phyloP scores from a whole-genome alignment of 2,888 invertebrate species.

The Caenorhabditis auriculariae region DNA sequence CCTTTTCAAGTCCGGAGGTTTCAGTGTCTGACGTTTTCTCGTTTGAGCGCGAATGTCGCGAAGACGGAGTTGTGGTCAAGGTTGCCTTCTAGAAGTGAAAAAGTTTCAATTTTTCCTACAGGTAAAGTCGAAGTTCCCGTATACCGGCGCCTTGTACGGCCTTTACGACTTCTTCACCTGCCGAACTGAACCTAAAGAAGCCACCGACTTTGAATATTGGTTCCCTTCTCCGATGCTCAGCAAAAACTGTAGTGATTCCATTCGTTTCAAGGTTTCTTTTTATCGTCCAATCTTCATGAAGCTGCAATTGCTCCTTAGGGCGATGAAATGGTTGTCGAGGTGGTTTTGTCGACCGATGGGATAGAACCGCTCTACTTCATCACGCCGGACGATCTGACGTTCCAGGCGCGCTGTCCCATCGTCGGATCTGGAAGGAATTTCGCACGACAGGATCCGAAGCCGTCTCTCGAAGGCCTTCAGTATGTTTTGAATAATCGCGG shows the following conservation, averaged over 20 bases:
- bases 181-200: conserved; percentile 59
- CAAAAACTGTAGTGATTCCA: conserved; percentile 62
- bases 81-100: too few relatives aligned
- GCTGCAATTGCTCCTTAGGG: conserved; percentile 47
- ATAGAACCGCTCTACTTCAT: conserved; percentile 64
- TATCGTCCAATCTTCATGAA: too few relatives aligned
- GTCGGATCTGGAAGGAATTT: conserved; percentile 7
- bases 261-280: conserved; percentile 51
- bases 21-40: conserved; percentile 59
- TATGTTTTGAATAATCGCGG: too few relatives aligned
- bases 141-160: conserved; percentile 63
- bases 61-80: conserved; percentile 59
- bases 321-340: conserved; percentile 60
- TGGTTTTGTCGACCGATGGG: conserved; percentile 63
- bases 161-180: conserved; percentile 64
- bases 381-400: conserved; percentile 62
- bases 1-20: conserved; percentile 7
- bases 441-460: too few relatives aligned
- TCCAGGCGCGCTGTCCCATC: conserved; percentile 57
- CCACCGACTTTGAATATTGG: conserved; percentile 52
- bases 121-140: conserved; percentile 55
- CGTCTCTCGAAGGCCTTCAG: too few relatives aligned
- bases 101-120: neutral
- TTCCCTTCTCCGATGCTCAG: conserved; percentile 61
- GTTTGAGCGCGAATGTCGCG: conserved; percentile 57